Evolutionary conservation across 2,888 invertebrate species (phyloP).

Genomic region (Idaea dimidiata): DNA sequence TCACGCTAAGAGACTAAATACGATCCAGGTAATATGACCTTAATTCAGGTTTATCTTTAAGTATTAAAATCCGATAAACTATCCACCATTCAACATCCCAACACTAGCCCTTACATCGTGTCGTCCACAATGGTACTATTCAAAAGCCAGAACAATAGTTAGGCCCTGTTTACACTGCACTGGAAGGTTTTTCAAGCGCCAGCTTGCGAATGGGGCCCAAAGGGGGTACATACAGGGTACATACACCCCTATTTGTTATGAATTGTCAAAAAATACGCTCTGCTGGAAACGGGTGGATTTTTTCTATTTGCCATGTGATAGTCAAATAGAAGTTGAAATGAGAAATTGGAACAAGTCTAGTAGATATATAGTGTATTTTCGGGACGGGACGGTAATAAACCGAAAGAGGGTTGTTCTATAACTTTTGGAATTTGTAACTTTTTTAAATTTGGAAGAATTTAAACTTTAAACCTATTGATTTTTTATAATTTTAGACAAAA

Average conservation of each 20-base stretch:
- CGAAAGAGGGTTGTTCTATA: too few relatives aligned
- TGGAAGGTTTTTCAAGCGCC: slow-evolving; percentile 38
- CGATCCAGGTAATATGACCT: too few relatives aligned
- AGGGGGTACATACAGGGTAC: background rate
- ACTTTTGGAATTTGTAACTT: too few relatives aligned
- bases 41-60: background rate
- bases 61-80: slow-evolving; percentile 6
- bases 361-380: background rate
- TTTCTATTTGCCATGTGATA: background rate
- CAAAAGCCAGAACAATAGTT: slow-evolving; percentile 62
- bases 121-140: slow-evolving; percentile 51
- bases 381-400: background rate
- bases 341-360: background rate
- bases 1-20: too few relatives aligned
- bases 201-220: slow-evolving; percentile 22
- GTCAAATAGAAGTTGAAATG: background rate
- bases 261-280: background rate
- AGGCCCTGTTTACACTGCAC: slow-evolving; percentile 56
- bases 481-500: too few relatives aligned
- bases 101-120: slow-evolving; percentile 25
- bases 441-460: too few relatives aligned
- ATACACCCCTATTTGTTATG: slow-evolving; percentile 1
- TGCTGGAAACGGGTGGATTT: background rate
- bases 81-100: slow-evolving; percentile 17
- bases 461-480: too few relatives aligned